These are phyloP conservation scores for Sthenelais limicola DNA, from an alignment of 2,888 invertebrate species.

Conservation along the genomic window DNA sequence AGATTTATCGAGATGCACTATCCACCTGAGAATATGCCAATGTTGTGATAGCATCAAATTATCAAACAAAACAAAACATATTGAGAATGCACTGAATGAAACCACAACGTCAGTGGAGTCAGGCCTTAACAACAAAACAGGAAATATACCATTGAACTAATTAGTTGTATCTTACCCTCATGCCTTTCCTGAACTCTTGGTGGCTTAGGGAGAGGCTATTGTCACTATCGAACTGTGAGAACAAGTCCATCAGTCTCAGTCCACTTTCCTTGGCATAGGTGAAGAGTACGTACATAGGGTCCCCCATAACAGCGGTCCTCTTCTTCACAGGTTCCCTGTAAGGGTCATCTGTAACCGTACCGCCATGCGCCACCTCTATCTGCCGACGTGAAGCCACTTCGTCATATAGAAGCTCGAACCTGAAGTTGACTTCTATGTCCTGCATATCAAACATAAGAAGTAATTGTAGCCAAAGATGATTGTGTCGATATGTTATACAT, in stretches of 20 bases:
- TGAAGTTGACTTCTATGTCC: constrained; percentile 21
- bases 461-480: no score
- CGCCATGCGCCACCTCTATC: constrained; percentile 21
- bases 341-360: constrained; percentile 8
- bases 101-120: no score
- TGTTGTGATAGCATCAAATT: no score
- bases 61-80: no score
- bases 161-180: constrained; percentile 31
- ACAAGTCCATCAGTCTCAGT: constrained; percentile 31
- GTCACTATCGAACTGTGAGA: constrained; percentile 26
- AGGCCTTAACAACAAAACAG: no score
- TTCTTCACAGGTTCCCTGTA: neutral
- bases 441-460: constrained; percentile 1
- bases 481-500: no score
- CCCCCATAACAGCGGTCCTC: constrained; percentile 1
- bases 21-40: no score
- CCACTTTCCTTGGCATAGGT: constrained; percentile 6
- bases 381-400: neutral
- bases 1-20: no score
- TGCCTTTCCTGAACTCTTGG: constrained; percentile 9
- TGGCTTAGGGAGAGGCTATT: constrained; percentile 15
- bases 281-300: constrained; percentile 11
- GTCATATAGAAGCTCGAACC: constrained; percentile 1
- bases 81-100: no score
- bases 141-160: no score